These are phyloP conservation scores for Tubiluchus corallicola DNA, from an alignment of 2,888 invertebrate species.

Conservation along the genomic window DNA sequence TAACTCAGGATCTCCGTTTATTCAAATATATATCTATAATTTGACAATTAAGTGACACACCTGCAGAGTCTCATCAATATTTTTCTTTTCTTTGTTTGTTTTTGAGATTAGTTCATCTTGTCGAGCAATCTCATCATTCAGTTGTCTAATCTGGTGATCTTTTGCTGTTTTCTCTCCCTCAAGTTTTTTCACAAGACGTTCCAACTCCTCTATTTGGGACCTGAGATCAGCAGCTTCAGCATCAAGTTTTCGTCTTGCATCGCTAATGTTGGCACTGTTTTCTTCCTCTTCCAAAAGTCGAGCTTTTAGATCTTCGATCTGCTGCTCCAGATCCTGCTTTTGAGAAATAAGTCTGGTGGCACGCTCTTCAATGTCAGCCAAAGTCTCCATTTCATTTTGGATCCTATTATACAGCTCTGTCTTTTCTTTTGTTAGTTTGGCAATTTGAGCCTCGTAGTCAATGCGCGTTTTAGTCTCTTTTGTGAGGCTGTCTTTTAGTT, in stretches of 20 bases:
- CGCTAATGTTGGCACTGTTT: conserved; percentile 64
- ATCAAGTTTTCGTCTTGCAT: conserved; percentile 85
- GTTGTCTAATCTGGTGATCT: conserved; percentile 15
- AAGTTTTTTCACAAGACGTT: conserved; percentile 10
- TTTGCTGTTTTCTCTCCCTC: conserved; percentile 96
- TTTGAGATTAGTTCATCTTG: conserved; percentile 99
- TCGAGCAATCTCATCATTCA: conserved; percentile 22
- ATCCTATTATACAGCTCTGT: conserved; percentile 65
- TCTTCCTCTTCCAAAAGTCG: conserved; percentile 93
- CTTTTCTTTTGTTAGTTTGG: conserved; percentile 83
- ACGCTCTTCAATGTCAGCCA: conserved; percentile 80
- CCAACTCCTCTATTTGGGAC: conserved; percentile 38
- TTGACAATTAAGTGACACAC: no score
- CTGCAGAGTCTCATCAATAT: conserved; percentile 36
- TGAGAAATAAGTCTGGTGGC: conserved; percentile 80
- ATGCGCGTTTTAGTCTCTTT: conserved; percentile 91
- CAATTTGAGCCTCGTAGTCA: conserved; percentile 82
- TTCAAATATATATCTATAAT: no score
- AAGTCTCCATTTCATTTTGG: conserved; percentile 81
- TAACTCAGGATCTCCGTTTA: no score
- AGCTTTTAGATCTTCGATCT: conserved; percentile 85
- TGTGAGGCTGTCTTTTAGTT: conserved; percentile 81
- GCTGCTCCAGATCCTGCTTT: conserved; percentile 87
- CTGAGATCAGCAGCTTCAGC: conserved; percentile 82
- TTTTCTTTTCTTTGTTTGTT: conserved; percentile 96